These are phyloP conservation scores for Semnornis frantzii DNA, from an alignment of 2,113 vertebrate species.

Conservation along the genomic window DNA sequence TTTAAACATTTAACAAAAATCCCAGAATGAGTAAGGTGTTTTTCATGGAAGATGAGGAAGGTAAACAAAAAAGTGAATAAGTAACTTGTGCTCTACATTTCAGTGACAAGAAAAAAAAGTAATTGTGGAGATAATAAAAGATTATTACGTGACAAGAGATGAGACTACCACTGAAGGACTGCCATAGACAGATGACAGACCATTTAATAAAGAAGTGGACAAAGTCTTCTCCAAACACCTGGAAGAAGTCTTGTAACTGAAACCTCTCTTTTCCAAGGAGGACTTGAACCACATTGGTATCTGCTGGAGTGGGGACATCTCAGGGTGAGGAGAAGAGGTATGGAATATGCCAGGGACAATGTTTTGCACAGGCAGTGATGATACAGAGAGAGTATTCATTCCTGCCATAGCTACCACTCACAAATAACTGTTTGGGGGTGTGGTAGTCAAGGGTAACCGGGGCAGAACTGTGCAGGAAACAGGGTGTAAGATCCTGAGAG, in stretches of 20 bases:
- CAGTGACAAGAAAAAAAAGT: neutral
- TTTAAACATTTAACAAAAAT: neutral
- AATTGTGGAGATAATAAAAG: neutral
- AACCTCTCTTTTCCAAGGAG: neutral
- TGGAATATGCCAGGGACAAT: neutral
- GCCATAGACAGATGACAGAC: neutral
- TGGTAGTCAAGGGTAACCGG: neutral
- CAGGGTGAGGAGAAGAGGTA: neutral
- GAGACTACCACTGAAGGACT: neutral
- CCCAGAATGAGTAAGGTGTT: neutral
- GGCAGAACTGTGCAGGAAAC: neutral
- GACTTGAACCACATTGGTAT: neutral
- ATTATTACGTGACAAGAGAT: neutral
- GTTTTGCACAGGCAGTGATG: neutral
- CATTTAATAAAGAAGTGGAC: neutral
- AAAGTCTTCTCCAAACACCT: neutral
- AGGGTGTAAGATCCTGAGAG: neutral
- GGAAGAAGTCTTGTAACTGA: neutral
- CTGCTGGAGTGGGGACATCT: neutral
- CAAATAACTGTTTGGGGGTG: neutral
- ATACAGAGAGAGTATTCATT: neutral
- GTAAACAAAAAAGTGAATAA: neutral
- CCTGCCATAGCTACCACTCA: neutral
- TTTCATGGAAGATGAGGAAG: neutral
- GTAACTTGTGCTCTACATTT: neutral